A percentile compares a stretch with the other conserved stretches of the same genome.
Evolutionary conservation across 2,797 vertebrate genomes (phyloP).

Genomic region (Pseudochaenichthys georgianus): DNA sequence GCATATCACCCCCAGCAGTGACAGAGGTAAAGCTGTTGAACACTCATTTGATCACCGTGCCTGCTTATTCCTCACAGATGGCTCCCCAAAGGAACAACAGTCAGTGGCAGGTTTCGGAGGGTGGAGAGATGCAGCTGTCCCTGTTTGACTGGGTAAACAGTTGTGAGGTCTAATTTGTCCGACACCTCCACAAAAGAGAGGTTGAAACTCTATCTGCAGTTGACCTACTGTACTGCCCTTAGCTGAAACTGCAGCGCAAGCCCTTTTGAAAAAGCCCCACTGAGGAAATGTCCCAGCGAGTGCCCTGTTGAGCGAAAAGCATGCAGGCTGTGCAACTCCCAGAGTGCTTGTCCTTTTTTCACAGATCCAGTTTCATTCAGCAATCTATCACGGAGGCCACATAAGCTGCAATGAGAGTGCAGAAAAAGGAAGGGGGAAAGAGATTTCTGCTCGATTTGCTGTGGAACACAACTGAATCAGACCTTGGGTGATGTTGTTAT

Average conservation of each 20-base stretch:
- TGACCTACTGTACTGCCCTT: conserved; percentile 82
- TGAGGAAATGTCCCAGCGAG: conserved; percentile 75
- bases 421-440: conserved; percentile 15
- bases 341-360: conserved; percentile 65
- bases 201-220: conserved; percentile 81
- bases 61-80: conserved; percentile 77
- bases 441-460: conserved; percentile 45
- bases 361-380: conserved; percentile 77
- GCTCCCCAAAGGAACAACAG: conserved; percentile 69
- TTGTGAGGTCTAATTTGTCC: conserved; percentile 81
- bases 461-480: conserved; percentile 36
- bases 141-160: conserved; percentile 77
- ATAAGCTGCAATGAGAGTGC: conserved; percentile 49
- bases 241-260: conserved; percentile 71
- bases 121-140: conserved; percentile 81
- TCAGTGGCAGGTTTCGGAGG: conserved; percentile 68
- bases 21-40: conserved; percentile 70
- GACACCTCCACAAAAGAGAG: conserved; percentile 79
- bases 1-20: conserved; percentile 45
- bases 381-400: conserved; percentile 72
- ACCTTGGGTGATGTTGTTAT: conserved; percentile 18
- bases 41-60: conserved; percentile 71
- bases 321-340: conserved; percentile 74
- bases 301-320: conserved; percentile 74
- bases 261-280: conserved; percentile 67